phyloP scores from a whole-genome alignment of 2,888 invertebrate species.

The Dermolepida albohirtum region DNA sequence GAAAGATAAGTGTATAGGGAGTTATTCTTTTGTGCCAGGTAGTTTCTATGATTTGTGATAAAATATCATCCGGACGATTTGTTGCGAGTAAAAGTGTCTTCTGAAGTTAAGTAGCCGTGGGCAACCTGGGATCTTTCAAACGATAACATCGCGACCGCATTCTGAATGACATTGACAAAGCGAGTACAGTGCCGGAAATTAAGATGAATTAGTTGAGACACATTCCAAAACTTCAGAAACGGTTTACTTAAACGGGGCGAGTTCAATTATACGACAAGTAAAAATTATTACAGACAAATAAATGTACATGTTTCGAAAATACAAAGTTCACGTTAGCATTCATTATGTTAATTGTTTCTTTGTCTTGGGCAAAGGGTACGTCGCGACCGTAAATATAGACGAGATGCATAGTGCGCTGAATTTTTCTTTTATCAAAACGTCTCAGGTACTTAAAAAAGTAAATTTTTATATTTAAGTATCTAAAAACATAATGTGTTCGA shows the following conservation, averaged over 20 bases:
- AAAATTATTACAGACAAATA: slow-evolving; percentile 12
- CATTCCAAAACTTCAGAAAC: slow-evolving; percentile 50
- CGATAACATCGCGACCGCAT: slow-evolving; percentile 50
- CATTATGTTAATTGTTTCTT: slow-evolving; percentile 6
- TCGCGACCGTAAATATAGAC: background rate
- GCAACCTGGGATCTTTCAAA: slow-evolving; percentile 45
- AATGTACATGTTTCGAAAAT: slow-evolving; percentile 19
- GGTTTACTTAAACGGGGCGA: slow-evolving; percentile 38
- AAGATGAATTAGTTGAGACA: slow-evolving; percentile 58
- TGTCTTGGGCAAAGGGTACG: background rate
- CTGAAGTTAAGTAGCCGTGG: slow-evolving; percentile 38
- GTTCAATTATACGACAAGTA: slow-evolving; percentile 15
- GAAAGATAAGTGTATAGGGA: no score
- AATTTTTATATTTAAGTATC: no score
- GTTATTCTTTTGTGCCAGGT: slow-evolving; percentile 5
- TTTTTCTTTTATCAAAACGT: background rate
- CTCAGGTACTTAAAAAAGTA: no score
- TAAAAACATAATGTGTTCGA: no score
- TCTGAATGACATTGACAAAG: slow-evolving; percentile 59
- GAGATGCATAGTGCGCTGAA: background rate
- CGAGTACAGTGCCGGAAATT: slow-evolving; percentile 60
- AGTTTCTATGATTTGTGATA: background rate
- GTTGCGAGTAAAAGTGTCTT: slow-evolving; percentile 30
- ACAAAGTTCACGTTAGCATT: slow-evolving; percentile 9
- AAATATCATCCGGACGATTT: no score